These are phyloP conservation scores for Trichonephila clavipes DNA, from an alignment of 1,140 invertebrate genomes.

Conservation along the genomic window DNA sequence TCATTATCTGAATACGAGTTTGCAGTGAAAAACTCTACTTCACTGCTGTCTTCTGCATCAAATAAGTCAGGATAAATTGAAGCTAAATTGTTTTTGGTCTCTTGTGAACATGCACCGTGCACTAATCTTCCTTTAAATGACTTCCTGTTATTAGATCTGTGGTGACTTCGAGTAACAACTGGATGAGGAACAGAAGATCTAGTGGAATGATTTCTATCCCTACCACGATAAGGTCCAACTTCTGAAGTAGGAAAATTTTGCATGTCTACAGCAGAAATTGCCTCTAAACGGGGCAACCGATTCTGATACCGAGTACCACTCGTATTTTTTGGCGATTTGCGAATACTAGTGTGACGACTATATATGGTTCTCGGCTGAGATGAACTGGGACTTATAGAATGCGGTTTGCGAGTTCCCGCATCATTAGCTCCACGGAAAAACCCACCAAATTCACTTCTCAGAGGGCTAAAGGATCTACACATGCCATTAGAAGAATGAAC, in stretches of 20 bases:
- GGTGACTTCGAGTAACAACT: neutral
- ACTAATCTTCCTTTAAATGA: neutral
- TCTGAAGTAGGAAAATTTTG: too few relatives aligned
- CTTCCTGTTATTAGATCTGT: neutral
- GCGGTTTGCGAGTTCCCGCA: neutral
- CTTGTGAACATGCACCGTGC: neutral
- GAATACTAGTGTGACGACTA: neutral
- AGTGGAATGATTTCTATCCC: neutral
- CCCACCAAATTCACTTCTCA: neutral
- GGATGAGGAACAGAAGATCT: neutral
- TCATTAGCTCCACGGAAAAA: neutral
- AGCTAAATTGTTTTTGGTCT: neutral
- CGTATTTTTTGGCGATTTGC: neutral
- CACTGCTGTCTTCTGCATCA: slow-evolving; percentile 73
- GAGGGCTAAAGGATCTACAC: neutral
- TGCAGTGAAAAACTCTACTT: slow-evolving; percentile 72
- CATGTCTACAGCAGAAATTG: too few relatives aligned
- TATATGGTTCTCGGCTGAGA: neutral
- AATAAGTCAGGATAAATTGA: slow-evolving; percentile 60
- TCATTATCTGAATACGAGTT: slow-evolving; percentile 75
- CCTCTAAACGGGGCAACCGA: neutral
- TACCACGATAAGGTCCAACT: neutral
- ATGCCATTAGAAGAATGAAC: neutral
- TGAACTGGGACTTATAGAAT: neutral
- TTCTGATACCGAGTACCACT: neutral